A percentile compares a stretch with the other conserved stretches of the same genome.
phyloP scores from a whole-genome alignment of 2,797 vertebrate genomes.

The Mormyrus hasselquistii region DNA sequence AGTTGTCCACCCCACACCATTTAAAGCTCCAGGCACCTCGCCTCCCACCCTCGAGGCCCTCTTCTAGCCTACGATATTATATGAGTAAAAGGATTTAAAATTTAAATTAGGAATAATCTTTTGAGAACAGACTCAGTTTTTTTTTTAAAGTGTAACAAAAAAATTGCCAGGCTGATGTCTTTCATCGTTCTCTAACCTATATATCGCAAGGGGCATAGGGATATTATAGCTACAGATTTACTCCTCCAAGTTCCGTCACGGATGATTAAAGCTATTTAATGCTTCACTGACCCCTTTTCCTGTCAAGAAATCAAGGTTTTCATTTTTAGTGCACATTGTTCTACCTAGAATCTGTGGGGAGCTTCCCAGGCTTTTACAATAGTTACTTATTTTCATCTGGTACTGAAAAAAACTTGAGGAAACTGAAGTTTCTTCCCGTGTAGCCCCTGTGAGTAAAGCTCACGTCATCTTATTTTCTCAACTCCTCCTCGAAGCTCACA shows the following conservation, averaged over 20 bases:
- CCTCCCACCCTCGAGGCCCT: not conserved
- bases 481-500: not conserved
- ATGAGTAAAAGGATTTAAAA: slow-evolving; percentile 32
- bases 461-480: not conserved
- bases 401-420: not conserved
- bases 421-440: slow-evolving; percentile 12
- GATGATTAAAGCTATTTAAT: slow-evolving; percentile 21
- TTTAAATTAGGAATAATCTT: slow-evolving; percentile 39
- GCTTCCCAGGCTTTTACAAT: slow-evolving; percentile 8
- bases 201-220: not conserved
- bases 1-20: not conserved
- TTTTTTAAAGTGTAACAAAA: slow-evolving; percentile 1
- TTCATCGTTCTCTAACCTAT: slow-evolving; percentile 21
- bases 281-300: not conserved
- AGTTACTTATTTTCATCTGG: not conserved
- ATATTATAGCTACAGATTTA: slow-evolving; percentile 14
- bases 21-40: not conserved
- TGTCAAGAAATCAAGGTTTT: slow-evolving; percentile 23
- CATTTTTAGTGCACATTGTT: not conserved
- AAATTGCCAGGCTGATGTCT: not conserved
- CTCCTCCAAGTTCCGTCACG: not conserved
- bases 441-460: slow-evolving; percentile 6
- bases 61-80: slow-evolving; percentile 15
- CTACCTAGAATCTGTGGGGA: slow-evolving; percentile 9
- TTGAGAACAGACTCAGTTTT: slow-evolving; percentile 25